Evolutionary conservation across 2,888 invertebrate genomes (phyloP).

Genomic region (Geophilus truncorum): DNA sequence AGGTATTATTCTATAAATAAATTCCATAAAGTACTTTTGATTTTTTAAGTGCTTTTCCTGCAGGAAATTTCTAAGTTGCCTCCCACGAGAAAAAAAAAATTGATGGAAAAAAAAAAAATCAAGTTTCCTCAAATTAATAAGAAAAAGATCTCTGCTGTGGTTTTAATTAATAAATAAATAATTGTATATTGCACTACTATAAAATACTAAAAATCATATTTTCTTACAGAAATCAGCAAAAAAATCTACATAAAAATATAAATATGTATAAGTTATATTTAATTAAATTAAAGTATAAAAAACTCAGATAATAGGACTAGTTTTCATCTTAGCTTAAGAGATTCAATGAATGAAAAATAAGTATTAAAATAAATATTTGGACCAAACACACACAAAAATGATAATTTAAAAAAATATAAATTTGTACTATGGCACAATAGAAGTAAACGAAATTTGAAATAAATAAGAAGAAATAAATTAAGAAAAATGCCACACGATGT

Average conservation of each 20-base stretch:
- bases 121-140: not conserved
- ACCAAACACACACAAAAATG: not conserved
- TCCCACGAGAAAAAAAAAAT: not conserved
- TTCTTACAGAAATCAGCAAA: not conserved
- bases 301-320: not conserved
- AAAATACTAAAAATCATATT: not conserved
- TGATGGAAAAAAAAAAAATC: not conserved
- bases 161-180: not conserved
- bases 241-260: not conserved
- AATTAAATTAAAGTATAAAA: not conserved
- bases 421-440: slow-evolving; percentile 20
- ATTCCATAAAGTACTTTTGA: slow-evolving; percentile 27
- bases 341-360: slow-evolving; percentile 18
- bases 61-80: slow-evolving; percentile 20
- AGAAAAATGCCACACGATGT: not conserved
- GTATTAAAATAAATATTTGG: slow-evolving; percentile 10
- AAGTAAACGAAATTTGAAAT: not conserved
- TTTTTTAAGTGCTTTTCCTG: slow-evolving; percentile 25
- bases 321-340: not conserved
- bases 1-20: slow-evolving; percentile 27
- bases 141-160: slow-evolving; percentile 1
- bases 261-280: not conserved
- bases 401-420: not conserved
- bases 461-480: not conserved
- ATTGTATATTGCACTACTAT: not conserved